These are phyloP conservation scores for Nannoperca obscura DNA, from an alignment of 2,797 vertebrate species.

Conservation along the genomic window DNA sequence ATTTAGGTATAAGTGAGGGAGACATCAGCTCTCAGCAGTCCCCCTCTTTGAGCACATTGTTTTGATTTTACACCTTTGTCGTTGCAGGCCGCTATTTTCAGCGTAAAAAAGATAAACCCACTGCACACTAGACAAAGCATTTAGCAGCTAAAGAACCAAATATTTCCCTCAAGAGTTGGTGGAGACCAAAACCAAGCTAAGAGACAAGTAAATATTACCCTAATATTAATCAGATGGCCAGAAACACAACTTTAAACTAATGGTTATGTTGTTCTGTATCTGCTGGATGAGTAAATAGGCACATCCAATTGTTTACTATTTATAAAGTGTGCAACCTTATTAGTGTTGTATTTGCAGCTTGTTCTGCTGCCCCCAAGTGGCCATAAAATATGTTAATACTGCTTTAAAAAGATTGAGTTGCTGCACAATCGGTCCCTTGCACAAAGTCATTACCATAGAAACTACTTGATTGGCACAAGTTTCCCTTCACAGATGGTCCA, in stretches of 20 bases:
- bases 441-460: neutral
- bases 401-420: neutral
- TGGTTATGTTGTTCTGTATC: neutral
- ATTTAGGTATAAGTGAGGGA: neutral
- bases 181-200: neutral
- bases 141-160: neutral
- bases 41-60: neutral
- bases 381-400: neutral
- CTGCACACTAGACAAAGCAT: too few relatives aligned
- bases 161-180: neutral
- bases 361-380: slow-evolving; percentile 12
- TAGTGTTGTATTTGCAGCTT: neutral
- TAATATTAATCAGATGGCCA: neutral
- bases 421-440: neutral
- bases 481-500: neutral
- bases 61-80: neutral
- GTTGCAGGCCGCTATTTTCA: neutral
- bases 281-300: neutral
- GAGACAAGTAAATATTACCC: neutral
- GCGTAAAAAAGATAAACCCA: too few relatives aligned
- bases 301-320: neutral
- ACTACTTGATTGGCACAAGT: neutral
- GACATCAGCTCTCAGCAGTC: too few relatives aligned
- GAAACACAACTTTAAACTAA: neutral
- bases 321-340: neutral